Base-by-base conservation (phyloP, 2,797 vertebrate species). In the Silurus lanzhouensis region DNA sequence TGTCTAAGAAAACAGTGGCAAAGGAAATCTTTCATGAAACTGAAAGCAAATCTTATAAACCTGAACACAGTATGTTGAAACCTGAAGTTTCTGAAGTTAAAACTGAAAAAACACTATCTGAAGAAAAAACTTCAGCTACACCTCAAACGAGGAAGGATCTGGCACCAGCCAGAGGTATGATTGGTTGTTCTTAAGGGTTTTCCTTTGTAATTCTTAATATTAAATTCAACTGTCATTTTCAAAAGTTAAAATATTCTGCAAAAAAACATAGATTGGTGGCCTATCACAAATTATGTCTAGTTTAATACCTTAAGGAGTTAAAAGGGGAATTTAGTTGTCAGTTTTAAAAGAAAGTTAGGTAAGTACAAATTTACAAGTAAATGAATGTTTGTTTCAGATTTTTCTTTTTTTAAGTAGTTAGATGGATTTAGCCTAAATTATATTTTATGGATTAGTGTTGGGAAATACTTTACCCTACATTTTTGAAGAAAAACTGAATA, bases 141-240 rank as follows among this genome's bases (percentile, higher is more conserved):
- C 84, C 72, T 60, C 63, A 22, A 60, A 76, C 10, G 13, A 66
- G 57, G 38, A 57, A 1, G 6, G 70, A 76, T 48, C 44, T 70
- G 71, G 14, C 81, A 58, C 55, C 38, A 86, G n/a, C n/a, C n/a
- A n/a, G n/a, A n/a, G 85, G 85, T 86, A 86, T 61, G 72, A 71
- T 82, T 70, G 22, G 48, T 74, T 57, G 55, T 22, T 46, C 66
- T 61, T 58, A 14, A 15, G 22, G 57, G 66, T 31, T 38, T 27
- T 68, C 63, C 3, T 61, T 10, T 72, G 17, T 25, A 8, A 58
- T 77, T 13, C 1, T 79, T 22, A 17, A 5, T 25, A 5, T 52
- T 75, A n/a, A n/a, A n/a, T 7, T 52, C 48, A 52, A 38, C 31
- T 38, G 31, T 52, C 5, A 27, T 31, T 15, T 58, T 77, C n/a